Percentiles rank a stretch among this genome's conserved stretches.
Evolutionary conservation across 2,888 invertebrate genomes (phyloP).

Genomic region (Amiota minor): DNA sequence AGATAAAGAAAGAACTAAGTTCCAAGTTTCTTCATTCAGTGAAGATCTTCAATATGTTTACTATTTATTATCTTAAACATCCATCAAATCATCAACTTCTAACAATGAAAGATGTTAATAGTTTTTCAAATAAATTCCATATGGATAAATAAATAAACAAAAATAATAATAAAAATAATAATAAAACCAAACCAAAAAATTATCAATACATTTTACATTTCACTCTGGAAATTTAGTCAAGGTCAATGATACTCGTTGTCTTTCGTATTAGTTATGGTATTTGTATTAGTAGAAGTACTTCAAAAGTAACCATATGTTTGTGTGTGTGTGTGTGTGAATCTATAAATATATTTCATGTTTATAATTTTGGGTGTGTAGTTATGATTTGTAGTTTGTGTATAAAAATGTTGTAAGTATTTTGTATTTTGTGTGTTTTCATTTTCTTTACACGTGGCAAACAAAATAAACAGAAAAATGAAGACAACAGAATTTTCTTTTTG

Average conservation of each 20-base stretch:
- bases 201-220: too few relatives aligned
- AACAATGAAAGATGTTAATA: not conserved
- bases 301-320: not conserved
- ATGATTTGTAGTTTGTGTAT: too few relatives aligned
- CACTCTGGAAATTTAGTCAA: slow-evolving; percentile 32
- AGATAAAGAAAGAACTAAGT: too few relatives aligned
- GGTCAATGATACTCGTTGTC: slow-evolving; percentile 24
- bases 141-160: slow-evolving; percentile 6
- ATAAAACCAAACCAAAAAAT: too few relatives aligned
- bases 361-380: too few relatives aligned
- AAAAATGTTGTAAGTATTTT: too few relatives aligned
- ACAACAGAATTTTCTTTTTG: not conserved
- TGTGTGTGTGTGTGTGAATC: slow-evolving; percentile 24
- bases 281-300: not conserved
- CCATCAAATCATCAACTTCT: too few relatives aligned
- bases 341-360: not conserved
- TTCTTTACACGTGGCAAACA: slow-evolving; percentile 25
- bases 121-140: slow-evolving; percentile 25
- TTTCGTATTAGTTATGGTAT: too few relatives aligned
- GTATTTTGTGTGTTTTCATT: slow-evolving; percentile 21
- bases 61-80: too few relatives aligned
- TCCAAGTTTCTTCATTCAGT: too few relatives aligned
- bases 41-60: too few relatives aligned
- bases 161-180: not conserved
- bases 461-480: slow-evolving; percentile 29